Percentiles rank a stretch among this genome's conserved stretches.
Evolutionary conservation across 2,888 invertebrate species (phyloP).

Genomic region (Drosophila pseudotalamancana): DNA sequence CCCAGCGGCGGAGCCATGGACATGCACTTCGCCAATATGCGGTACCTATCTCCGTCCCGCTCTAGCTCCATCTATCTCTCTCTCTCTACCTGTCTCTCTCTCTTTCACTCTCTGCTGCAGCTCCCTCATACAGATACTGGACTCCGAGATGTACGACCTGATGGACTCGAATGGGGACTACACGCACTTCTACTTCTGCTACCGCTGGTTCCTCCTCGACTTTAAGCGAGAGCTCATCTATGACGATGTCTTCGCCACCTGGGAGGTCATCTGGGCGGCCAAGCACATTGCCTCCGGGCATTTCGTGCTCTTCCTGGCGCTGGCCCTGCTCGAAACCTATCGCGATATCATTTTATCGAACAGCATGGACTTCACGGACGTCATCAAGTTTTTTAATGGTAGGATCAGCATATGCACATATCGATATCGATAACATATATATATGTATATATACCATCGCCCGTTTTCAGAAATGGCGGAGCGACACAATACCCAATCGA

Average conservation of each 20-base stretch:
- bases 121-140: conserved; percentile 93
- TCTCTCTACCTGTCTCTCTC: background rate
- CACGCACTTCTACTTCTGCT: conserved; percentile 98
- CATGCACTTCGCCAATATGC: conserved; percentile 97
- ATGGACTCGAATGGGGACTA: conserved; percentile 98
- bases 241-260: conserved; percentile 96
- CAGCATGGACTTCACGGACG: conserved; percentile 98
- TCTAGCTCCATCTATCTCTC: background rate
- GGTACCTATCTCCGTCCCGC: conserved; percentile 83
- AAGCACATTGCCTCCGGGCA: conserved; percentile 92
- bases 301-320: conserved; percentile 96
- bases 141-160: conserved; percentile 96
- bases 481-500: conserved; percentile 93
- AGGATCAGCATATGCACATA: conserved; percentile 58
- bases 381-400: conserved; percentile 99
- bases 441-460: background rate
- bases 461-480: conserved; percentile 95
- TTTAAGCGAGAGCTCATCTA: conserved; percentile 97
- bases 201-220: conserved; percentile 98
- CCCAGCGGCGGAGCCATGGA: conserved; percentile 98
- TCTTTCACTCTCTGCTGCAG: conserved; percentile 79
- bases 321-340: conserved; percentile 96
- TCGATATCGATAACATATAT: background rate
- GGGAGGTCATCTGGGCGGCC: conserved; percentile 99
- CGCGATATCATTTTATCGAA: conserved; percentile 97